Conservation (phyloP, 2,888 invertebrate genomes). For the Netelia fuscicornis region DNA sequence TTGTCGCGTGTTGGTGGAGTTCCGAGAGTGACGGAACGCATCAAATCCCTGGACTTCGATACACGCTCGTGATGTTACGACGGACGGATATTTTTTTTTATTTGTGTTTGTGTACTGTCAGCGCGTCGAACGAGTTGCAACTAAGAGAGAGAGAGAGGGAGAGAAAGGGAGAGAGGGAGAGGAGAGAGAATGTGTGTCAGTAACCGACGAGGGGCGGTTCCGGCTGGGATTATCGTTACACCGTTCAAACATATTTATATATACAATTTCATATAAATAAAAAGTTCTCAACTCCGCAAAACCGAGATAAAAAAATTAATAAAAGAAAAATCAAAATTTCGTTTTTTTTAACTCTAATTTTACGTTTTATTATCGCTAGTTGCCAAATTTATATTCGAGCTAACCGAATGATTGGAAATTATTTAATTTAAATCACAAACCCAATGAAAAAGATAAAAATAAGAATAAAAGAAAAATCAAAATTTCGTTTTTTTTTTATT, state of each 20-base stretch:
- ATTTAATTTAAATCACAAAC: too few species aligned
- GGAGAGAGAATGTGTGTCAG: not conserved
- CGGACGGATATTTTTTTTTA: not conserved
- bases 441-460: too few species aligned
- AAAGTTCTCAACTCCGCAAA: too few species aligned
- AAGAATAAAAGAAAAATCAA: too few species aligned
- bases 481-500: too few species aligned
- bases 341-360: too few species aligned
- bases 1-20: conserved; percentile 54
- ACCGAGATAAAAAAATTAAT: too few species aligned
- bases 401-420: too few species aligned
- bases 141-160: conserved; percentile 30
- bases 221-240: conserved; percentile 58
- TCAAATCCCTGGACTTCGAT: conserved; percentile 48
- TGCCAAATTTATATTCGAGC: too few species aligned
- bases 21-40: conserved; percentile 57
- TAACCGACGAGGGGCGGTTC: conserved; percentile 59
- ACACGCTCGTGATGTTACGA: conserved; percentile 5
- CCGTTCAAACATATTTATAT: conserved; percentile 42
- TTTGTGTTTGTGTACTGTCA: conserved; percentile 4
- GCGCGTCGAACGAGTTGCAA: not conserved
- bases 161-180: conserved; percentile 1
- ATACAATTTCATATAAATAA: not conserved
- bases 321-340: too few species aligned
- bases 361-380: too few species aligned